phyloP scores from a whole-genome alignment of 2,888 invertebrate genomes.

The Zygaena filipendulae region DNA sequence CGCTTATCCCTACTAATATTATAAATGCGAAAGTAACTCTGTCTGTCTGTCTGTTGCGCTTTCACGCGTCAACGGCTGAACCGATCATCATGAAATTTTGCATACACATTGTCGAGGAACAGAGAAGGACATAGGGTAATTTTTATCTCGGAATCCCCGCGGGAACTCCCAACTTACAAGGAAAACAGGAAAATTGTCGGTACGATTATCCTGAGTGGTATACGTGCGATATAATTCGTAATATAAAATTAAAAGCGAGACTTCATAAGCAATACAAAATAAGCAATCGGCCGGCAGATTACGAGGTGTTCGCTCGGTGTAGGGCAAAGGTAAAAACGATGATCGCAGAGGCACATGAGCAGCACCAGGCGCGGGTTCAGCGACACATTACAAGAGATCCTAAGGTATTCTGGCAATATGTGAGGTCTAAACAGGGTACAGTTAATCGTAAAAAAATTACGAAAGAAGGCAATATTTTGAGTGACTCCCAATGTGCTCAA shows the following conservation, averaged over 20 bases:
- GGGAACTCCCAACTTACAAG: too few relatives aligned
- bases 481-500: slow-evolving; percentile 2
- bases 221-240: slow-evolving; percentile 11
- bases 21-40: too few relatives aligned
- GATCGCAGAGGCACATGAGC: slow-evolving; percentile 2
- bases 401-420: slow-evolving; percentile 9
- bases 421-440: slow-evolving; percentile 1
- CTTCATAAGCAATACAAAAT: slow-evolving; percentile 11
- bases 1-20: too few relatives aligned
- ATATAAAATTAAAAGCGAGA: slow-evolving; percentile 10
- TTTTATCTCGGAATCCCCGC: too few relatives aligned
- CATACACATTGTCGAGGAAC: too few relatives aligned
- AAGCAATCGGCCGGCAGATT: slow-evolving; percentile 3
- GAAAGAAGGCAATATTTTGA: slow-evolving; percentile 5
- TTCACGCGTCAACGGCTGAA: too few relatives aligned
- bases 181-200: slow-evolving; percentile 1
- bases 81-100: too few relatives aligned
- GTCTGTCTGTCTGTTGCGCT: too few relatives aligned
- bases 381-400: slow-evolving; percentile 10
- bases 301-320: slow-evolving; percentile 5
- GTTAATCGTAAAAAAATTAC: neutral
- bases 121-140: too few relatives aligned
- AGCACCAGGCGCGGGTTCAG: slow-evolving; percentile 3
- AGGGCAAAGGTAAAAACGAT: slow-evolving; percentile 6
- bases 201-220: slow-evolving; percentile 15